These are phyloP conservation scores for Belgica antarctica DNA, from an alignment of 2,888 invertebrate genomes.

Conservation along the genomic window DNA sequence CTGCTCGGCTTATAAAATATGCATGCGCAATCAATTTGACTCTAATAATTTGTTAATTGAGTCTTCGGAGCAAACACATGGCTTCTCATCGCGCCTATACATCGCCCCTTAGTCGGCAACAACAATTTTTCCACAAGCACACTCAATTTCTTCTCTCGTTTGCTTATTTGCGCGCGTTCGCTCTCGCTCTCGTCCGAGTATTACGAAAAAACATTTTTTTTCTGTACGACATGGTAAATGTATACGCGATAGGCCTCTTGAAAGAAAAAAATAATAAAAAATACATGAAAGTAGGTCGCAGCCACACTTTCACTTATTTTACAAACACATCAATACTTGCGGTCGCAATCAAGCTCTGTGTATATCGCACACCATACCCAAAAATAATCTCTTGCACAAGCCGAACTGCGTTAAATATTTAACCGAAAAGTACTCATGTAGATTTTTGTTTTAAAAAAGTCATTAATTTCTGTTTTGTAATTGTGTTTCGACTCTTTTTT, in stretches of 20 bases:
- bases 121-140: slow-evolving; percentile 7
- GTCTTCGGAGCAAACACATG: slow-evolving; percentile 31
- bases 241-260: slow-evolving; percentile 37
- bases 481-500: slow-evolving; percentile 9
- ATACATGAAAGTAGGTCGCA: slow-evolving; percentile 86
- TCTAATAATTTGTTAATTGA: slow-evolving; percentile 32
- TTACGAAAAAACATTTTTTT: slow-evolving; percentile 16
- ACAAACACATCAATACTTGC: slow-evolving; percentile 50
- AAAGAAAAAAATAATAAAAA: slow-evolving; percentile 31
- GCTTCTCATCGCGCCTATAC: slow-evolving; percentile 10
- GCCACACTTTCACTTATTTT: slow-evolving; percentile 82
- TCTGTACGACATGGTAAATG: slow-evolving; percentile 5
- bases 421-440: slow-evolving; percentile 2
- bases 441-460: not conserved
- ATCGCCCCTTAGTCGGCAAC: not conserved
- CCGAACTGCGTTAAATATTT: slow-evolving; percentile 6
- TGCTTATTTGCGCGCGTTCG: slow-evolving; percentile 21
- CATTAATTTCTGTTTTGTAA: slow-evolving; percentile 26
- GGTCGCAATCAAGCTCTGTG: slow-evolving; percentile 54
- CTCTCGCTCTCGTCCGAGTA: slow-evolving; percentile 12
- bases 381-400: slow-evolving; percentile 41
- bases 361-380: slow-evolving; percentile 29
- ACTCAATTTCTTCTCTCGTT: slow-evolving; percentile 18
- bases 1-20: not conserved
- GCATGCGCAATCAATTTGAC: slow-evolving; percentile 25